phyloP scores from a whole-genome alignment of 2,888 invertebrate genomes.

The Epiblema foenella region DNA sequence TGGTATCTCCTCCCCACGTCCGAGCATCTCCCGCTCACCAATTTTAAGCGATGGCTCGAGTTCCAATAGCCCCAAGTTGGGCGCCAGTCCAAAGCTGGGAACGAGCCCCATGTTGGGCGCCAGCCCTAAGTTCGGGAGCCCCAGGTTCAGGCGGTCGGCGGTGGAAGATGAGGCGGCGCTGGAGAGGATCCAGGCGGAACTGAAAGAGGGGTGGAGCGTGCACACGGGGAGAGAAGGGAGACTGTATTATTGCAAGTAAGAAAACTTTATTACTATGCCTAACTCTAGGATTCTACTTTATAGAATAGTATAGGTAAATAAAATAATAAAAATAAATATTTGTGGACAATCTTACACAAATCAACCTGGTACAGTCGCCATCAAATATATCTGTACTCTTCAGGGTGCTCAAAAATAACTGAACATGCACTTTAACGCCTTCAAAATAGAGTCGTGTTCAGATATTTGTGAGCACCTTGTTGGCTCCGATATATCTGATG shows the following conservation, averaged over 20 bases:
- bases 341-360: too few relatives aligned
- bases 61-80: conserved; percentile 59
- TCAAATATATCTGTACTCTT: too few relatives aligned
- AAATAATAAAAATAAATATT: too few relatives aligned
- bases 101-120: conserved; percentile 55
- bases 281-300: too few relatives aligned
- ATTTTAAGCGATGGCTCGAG: conserved; percentile 67
- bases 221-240: conserved; percentile 91
- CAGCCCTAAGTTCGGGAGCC: conserved; percentile 71
- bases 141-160: conserved; percentile 71
- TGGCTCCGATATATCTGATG: too few relatives aligned
- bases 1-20: conserved; percentile 69
- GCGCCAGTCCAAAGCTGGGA: conserved; percentile 60
- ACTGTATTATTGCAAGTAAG: conserved; percentile 97
- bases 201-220: conserved; percentile 91
- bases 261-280: conserved; percentile 48
- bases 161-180: conserved; percentile 77
- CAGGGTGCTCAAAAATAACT: too few relatives aligned
- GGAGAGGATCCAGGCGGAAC: conserved; percentile 84
- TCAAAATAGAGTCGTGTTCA: too few relatives aligned
- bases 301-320: too few relatives aligned
- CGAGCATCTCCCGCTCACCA: conserved; percentile 61
- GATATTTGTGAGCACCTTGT: too few relatives aligned
- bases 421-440: too few relatives aligned
- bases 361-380: too few relatives aligned